Evolutionary conservation across 2,113 vertebrate genomes (phyloP).

Genomic region (Grallaria varia): DNA sequence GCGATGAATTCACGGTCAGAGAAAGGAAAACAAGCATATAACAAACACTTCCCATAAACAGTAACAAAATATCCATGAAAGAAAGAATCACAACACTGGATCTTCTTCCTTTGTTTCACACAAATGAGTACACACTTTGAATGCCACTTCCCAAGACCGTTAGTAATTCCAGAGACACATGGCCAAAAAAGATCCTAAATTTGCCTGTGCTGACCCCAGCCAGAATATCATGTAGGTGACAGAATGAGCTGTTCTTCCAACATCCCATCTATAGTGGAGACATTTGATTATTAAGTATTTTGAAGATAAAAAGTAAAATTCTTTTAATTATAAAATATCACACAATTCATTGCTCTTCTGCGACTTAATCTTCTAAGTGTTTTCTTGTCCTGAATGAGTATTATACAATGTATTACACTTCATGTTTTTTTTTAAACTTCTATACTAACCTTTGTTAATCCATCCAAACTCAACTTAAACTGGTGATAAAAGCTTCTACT

Average conservation of each 20-base stretch:
- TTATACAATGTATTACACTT: neutral
- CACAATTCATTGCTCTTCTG: neutral
- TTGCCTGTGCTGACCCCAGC: neutral
- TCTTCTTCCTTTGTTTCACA: neutral
- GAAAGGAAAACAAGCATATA: neutral
- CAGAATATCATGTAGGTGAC: neutral
- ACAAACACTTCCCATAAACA: neutral
- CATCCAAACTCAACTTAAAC: slow-evolving; percentile 6
- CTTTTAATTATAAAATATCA: neutral
- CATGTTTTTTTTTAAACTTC: neutral
- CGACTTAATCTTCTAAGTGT: neutral
- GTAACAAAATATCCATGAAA: neutral
- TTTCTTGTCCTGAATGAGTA: neutral
- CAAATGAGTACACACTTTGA: neutral
- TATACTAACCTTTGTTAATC: slow-evolving; percentile 11
- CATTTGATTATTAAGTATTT: neutral
- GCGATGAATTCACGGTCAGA: neutral
- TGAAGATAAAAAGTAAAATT: neutral
- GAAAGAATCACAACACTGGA: neutral
- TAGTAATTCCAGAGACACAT: neutral
- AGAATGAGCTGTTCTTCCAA: neutral
- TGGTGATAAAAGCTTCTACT: neutral
- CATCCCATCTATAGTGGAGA: fast-evolving
- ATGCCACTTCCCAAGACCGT: neutral
- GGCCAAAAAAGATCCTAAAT: neutral